A percentile compares a stretch with the other conserved stretches of the same genome.
These are phyloP conservation scores for Tyto alba DNA, from an alignment of 2,113 vertebrate genomes.

Conservation along the genomic window DNA sequence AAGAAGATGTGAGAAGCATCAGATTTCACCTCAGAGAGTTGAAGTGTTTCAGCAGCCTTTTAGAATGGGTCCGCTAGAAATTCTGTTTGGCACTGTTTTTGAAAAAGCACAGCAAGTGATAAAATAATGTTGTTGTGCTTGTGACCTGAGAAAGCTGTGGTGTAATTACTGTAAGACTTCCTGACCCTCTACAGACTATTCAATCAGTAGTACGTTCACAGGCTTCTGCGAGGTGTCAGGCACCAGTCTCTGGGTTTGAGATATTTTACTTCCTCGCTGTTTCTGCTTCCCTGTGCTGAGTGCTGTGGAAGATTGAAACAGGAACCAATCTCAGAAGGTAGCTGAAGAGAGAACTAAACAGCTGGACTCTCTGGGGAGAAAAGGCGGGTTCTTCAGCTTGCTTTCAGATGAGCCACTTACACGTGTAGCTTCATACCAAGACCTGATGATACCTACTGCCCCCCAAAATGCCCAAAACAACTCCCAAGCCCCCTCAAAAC, in stretches of 20 bases:
- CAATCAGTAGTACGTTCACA: neutral
- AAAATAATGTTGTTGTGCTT: neutral
- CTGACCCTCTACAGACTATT: neutral
- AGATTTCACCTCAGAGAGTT: neutral
- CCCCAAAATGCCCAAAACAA: neutral
- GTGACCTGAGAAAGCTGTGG: neutral
- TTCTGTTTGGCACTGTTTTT: neutral
- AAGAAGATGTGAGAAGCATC: neutral
- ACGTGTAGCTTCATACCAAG: neutral
- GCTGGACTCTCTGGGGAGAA: neutral
- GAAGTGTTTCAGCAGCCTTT: neutral
- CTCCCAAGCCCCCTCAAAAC: neutral
- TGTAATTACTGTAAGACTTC: neutral
- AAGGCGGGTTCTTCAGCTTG: neutral
- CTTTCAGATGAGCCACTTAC: neutral
- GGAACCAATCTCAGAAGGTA: neutral
- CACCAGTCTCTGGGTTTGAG: neutral
- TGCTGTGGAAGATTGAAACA: neutral
- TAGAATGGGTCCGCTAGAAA: neutral
- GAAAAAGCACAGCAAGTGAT: neutral
- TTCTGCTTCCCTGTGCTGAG: neutral
- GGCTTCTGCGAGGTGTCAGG: neutral
- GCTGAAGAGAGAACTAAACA: neutral
- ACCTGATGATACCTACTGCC: neutral
- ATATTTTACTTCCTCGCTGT: neutral